A percentile compares a stretch with the other conserved stretches of the same genome.
Conservation (phyloP, 2,797 vertebrate genomes). For the Eospalax fontanierii region DNA sequence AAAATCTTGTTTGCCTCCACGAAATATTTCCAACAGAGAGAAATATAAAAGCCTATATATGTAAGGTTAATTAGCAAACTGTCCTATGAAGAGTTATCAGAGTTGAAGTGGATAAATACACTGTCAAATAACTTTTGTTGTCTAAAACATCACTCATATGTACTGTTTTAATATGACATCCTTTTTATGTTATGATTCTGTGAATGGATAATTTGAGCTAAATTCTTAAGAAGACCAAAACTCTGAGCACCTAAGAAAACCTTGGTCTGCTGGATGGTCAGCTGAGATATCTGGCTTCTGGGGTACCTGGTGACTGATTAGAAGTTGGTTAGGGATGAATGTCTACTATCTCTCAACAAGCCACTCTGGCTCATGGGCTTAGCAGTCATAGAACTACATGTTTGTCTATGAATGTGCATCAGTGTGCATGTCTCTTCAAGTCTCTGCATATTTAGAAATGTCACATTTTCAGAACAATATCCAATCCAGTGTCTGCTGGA, state of each 20-base stretch:
- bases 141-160: not conserved
- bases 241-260: not conserved
- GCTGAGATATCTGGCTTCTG: not conserved
- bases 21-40: constrained; percentile 31
- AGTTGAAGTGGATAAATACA: constrained; percentile 11
- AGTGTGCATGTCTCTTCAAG: not conserved
- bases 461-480: not conserved
- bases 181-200: not conserved
- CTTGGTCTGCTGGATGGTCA: not conserved
- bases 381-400: not conserved
- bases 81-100: not conserved
- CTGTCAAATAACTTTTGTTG: not conserved
- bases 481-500: not conserved
- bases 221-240: not conserved
- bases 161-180: not conserved
- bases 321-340: fast-evolving
- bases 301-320: not conserved
- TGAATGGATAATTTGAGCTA: not conserved
- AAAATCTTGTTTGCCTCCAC: not conserved
- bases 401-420: not conserved
- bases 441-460: not conserved
- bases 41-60: constrained; percentile 3
- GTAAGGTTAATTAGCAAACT: constrained; percentile 20
- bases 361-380: not conserved
- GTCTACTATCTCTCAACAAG: not conserved